A percentile compares a stretch with the other conserved stretches of the same genome.
phyloP scores from a whole-genome alignment of 2,888 invertebrate species.

The Ochropacha duplaris region DNA sequence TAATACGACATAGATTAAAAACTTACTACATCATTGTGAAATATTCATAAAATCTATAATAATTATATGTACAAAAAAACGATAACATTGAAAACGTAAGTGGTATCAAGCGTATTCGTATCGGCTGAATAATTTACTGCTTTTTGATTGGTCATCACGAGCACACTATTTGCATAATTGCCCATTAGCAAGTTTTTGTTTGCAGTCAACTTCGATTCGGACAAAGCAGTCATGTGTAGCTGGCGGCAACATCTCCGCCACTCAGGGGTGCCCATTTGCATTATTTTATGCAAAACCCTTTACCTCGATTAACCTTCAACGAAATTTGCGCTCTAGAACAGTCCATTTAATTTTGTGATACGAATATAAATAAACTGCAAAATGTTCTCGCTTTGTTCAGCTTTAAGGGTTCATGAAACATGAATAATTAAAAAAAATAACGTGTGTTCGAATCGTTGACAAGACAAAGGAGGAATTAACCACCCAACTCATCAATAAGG shows the following conservation, averaged over 20 bases:
- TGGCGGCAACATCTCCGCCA: conserved; percentile 39
- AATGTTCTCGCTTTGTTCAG: conserved; percentile 1
- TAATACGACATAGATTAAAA: too few relatives aligned
- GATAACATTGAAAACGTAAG: conserved; percentile 31
- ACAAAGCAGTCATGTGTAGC: conserved; percentile 45
- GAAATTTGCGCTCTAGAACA: conserved; percentile 3
- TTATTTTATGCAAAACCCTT: conserved; percentile 49
- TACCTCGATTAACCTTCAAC: conserved; percentile 39
- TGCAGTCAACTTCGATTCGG: conserved; percentile 54
- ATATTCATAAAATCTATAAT: too few relatives aligned
- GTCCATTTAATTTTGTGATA: conserved; percentile 9
- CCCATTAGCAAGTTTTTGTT: conserved; percentile 76
- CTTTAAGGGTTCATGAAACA: not conserved
- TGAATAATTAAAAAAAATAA: not conserved
- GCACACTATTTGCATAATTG: conserved; percentile 71
- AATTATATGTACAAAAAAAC: too few relatives aligned
- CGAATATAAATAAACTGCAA: conserved; percentile 4
- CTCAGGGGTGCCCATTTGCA: conserved; percentile 44
- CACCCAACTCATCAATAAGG: conserved; percentile 73
- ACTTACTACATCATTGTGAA: too few relatives aligned
- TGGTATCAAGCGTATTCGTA: conserved; percentile 47
- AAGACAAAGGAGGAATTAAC: conserved; percentile 41
- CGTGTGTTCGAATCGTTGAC: not conserved
- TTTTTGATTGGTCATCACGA: conserved; percentile 74
- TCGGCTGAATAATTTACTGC: conserved; percentile 71